Evolutionary conservation across 2,888 invertebrate species (phyloP), one percentile per base, ranked within the genome.

Genomic region (Cantharis nigra): DNA sequence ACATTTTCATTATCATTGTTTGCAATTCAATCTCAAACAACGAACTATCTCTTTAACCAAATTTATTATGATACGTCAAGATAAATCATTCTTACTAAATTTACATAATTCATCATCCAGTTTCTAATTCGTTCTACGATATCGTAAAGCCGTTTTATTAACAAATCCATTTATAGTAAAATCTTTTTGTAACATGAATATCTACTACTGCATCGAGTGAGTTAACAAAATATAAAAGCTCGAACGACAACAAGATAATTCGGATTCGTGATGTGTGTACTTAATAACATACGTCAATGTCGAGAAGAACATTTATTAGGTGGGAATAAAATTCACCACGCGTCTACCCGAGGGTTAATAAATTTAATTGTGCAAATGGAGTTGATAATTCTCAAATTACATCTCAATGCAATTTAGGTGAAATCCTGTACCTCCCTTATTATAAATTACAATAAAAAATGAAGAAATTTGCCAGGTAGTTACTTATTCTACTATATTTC

Each of bases 11-110:
- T 74, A 74, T 70, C 70, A 69, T 74, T 63, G 69, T 69, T 70
- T 74, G 74, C 63, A 75, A 75, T 75, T 70, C 75, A 75, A 75
- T 75, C 49, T 65, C 65, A 75, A 64, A 33, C 33, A 65, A 62
- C 69, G 23, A 75, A 75, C 70, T 75, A 75, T 75, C 65, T 67
- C 75, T 75, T 75, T 28, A 70, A 33, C 33, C 62, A 69, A 75
- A 75, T 75, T 75, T 75, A 75, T 75, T 63, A 69, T 69, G 69
- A 74, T 71, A 63, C 64, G 49, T 26, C 64, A 33, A 33, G 16
- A 71, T 75, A 75, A 75, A 75, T 75, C 75, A 75, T 71, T 65
- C 75, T 71, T 70, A 65, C 28, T 18, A 63, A 30, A 70, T 70
- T 74, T 74, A 62, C 74, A 74, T 70, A 74, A 74, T 74, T 74